Base-by-base conservation (phyloP, 2,888 invertebrate genomes). In the Machimus atricapillus region DNA sequence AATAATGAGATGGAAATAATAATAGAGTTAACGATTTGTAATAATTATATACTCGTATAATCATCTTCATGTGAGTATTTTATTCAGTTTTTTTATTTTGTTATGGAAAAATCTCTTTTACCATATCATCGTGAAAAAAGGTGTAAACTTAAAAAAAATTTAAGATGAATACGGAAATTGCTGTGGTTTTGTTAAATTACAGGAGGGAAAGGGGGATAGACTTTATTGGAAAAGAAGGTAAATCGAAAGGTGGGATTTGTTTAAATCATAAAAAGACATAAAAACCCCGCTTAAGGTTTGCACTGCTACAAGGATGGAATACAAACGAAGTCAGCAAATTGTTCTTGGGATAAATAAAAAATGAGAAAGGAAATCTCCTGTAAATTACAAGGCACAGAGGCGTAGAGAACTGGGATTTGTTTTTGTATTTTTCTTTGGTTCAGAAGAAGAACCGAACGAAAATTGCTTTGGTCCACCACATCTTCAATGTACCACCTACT, bases 311-410 rank as follows among this genome's bases (percentile, higher is more conserved):
- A 77, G 19, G 34, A n/a, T 6, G 19, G 37, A 34, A 19, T 37
- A 37, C 14, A 34, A 77, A 34, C 19, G 31, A 19, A 19, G 16
- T 19, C 27, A 31, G 37, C 16, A 77, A 77, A 27, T 77, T 77
- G 37, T 77, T 77, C 43, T 9, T 78, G 19, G 43, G 19, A 78
- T 78, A 78, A 78, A 78, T 78, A 78, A 43, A 43, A 78, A 78
- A 78, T 78, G 46, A 78, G 23, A 37, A 77, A n/a, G 40, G 43
- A 78, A 78, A 78, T 78, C 78, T 78, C 78, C 34, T 40, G 43
- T 78, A 78, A 78, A 78, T 78, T 78, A 43, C 23, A 78, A 43
- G 23, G 19, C 43, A 43, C 40, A 14, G 19, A 37, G 78, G 43
- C 16, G 14, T 14, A 43, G 8, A 78, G 66, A 66, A 66, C 19